Percentiles rank a stretch among this genome's conserved stretches.
These are phyloP conservation scores for Dione vanillae DNA, from an alignment of 2,888 invertebrate genomes.

Conservation along the genomic window DNA sequence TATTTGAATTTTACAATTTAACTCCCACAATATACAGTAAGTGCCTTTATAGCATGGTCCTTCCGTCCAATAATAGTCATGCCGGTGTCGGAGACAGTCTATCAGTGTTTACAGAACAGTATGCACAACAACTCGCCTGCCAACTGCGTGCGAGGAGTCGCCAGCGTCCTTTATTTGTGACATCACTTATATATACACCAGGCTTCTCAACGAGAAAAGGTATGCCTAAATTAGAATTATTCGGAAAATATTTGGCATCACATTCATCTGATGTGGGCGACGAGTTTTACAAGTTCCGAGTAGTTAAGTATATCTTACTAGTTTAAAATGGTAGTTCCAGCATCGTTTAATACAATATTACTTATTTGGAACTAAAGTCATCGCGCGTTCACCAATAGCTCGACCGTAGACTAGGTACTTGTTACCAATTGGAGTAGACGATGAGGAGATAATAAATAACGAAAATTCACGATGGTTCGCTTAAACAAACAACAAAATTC, in stretches of 20 bases:
- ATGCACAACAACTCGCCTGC: slow-evolving; percentile 2
- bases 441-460: too few relatives aligned
- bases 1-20: neutral
- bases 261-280: neutral
- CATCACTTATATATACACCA: neutral
- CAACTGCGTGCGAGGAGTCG: slow-evolving; percentile 25
- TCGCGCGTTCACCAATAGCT: too few relatives aligned
- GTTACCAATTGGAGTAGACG: too few relatives aligned
- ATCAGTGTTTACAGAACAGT: neutral
- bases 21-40: neutral
- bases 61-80: slow-evolving; percentile 6
- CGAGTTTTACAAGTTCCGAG: neutral
- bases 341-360: too few relatives aligned
- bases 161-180: slow-evolving; percentile 14
- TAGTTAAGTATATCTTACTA: too few relatives aligned
- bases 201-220: neutral
- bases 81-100: slow-evolving; percentile 4
- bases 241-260: slow-evolving; percentile 4
- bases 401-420: too few relatives aligned
- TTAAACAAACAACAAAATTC: too few relatives aligned
- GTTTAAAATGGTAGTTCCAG: too few relatives aligned
- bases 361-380: too few relatives aligned
- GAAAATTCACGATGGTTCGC: too few relatives aligned
- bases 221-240: slow-evolving; percentile 5
- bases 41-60: neutral